These are phyloP conservation scores for Aspidoscelis tigris DNA, from an alignment of 2,113 vertebrate species.

Conservation along the genomic window DNA sequence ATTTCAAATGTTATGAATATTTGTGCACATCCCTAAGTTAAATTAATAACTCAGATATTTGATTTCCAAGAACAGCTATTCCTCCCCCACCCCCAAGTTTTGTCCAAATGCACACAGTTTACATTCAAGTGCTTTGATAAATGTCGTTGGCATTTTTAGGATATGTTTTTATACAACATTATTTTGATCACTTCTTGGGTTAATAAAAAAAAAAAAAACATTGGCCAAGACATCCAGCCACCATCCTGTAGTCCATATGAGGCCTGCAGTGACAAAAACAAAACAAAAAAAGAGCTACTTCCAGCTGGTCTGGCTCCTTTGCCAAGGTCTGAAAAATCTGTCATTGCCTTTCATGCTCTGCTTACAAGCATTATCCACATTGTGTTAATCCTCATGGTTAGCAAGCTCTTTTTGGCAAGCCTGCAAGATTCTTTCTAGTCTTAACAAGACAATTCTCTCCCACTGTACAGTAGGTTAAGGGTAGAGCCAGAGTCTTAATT, in stretches of 20 bases:
- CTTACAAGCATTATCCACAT: constrained; percentile 32
- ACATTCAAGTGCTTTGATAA: background rate
- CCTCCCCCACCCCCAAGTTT: background rate
- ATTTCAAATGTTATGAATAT: too few relatives aligned
- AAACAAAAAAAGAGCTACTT: constrained; percentile 39
- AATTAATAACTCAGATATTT: background rate
- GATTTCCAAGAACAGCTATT: background rate
- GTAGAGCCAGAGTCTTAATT: constrained; percentile 46
- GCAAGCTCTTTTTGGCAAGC: constrained; percentile 51
- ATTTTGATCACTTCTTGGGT: constrained; percentile 26
- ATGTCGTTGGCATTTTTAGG: background rate
- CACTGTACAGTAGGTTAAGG: constrained; percentile 27
- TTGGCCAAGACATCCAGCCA: constrained; percentile 20
- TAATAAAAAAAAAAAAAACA: constrained; percentile 21
- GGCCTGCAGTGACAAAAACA: constrained; percentile 43
- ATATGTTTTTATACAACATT: background rate
- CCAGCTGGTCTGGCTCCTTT: constrained; percentile 51
- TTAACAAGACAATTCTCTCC: constrained; percentile 15
- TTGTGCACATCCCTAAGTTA: too few relatives aligned
- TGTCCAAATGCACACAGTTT: constrained; percentile 44
- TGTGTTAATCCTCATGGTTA: constrained; percentile 50
- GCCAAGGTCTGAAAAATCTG: constrained; percentile 53
- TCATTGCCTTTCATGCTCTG: constrained; percentile 55
- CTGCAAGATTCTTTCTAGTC: constrained; percentile 23
- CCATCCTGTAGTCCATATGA: constrained; percentile 39